phyloP scores from a whole-genome alignment of 2,113 vertebrate genomes.

The Odocoileus hemionus region DNA sequence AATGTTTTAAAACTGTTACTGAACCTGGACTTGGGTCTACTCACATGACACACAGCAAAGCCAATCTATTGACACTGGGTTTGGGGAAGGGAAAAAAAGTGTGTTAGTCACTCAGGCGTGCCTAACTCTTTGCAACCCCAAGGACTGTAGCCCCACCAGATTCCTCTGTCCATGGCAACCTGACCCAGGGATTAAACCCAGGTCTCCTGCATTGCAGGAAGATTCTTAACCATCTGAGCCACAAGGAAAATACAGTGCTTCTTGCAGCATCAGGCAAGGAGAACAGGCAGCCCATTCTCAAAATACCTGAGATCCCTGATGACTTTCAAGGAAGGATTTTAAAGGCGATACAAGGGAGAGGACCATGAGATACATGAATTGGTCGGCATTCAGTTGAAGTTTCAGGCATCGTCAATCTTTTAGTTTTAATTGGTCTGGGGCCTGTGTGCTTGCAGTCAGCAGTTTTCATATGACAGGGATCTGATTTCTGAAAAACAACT shows the following conservation, averaged over 20 bases:
- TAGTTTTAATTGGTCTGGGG: not conserved
- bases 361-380: not conserved
- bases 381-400: not conserved
- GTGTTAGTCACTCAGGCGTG: not conserved
- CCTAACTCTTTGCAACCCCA: not conserved
- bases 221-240: not conserved
- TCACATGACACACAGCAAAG: not conserved
- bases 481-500: not conserved
- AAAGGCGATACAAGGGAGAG: not conserved
- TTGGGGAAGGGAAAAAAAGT: not conserved
- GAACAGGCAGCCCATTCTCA: not conserved
- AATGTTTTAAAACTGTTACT: not conserved
- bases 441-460: not conserved
- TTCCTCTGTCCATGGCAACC: not conserved
- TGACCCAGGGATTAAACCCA: not conserved
- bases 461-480: not conserved
- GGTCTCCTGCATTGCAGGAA: not conserved
- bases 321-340: not conserved
- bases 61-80: not conserved
- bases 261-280: not conserved
- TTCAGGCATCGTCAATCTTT: not conserved
- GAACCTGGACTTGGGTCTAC: not conserved
- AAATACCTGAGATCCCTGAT: not conserved
- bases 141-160: not conserved
- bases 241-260: not conserved